Percentiles rank a stretch among this genome's conserved stretches.
Evolutionary conservation across 2,113 vertebrate genomes (phyloP).

Genomic region (Malurus melanocephalus): DNA sequence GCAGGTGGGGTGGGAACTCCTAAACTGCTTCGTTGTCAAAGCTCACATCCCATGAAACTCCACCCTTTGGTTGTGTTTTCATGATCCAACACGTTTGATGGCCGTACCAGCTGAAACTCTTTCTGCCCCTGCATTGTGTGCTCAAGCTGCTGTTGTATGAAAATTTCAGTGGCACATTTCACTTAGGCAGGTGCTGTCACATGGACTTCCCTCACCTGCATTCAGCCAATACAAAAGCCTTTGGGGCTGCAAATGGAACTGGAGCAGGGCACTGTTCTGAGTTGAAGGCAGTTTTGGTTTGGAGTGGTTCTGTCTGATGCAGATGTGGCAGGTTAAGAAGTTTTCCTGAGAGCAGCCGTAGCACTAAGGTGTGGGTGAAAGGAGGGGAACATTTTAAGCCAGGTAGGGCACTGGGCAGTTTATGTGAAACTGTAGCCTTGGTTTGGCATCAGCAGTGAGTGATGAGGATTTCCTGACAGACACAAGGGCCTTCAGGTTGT

Average conservation of each 20-base stretch:
- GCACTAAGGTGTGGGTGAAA: background rate
- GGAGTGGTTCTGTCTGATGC: background rate
- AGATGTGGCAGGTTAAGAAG: background rate
- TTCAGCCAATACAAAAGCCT: background rate
- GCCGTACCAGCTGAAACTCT: background rate
- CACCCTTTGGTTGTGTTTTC: slow-evolving; percentile 36
- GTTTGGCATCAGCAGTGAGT: background rate
- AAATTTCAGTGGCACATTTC: background rate
- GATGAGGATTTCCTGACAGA: background rate
- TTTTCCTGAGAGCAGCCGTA: background rate
- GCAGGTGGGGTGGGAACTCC: slow-evolving; percentile 7
- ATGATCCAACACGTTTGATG: slow-evolving; percentile 16
- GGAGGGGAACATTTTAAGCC: background rate
- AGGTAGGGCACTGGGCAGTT: background rate
- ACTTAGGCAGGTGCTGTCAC: background rate
- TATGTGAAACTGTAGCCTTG: background rate
- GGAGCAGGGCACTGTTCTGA: background rate
- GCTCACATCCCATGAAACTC: background rate
- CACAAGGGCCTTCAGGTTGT: background rate
- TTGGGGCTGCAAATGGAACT: background rate
- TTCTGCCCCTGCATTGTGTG: background rate
- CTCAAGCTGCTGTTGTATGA: background rate
- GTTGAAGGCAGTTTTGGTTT: background rate
- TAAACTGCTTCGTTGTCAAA: slow-evolving; percentile 20
- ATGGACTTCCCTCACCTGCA: background rate